Base-by-base conservation (phyloP, 2,113 vertebrate species). In the Rostratula benghalensis region DNA sequence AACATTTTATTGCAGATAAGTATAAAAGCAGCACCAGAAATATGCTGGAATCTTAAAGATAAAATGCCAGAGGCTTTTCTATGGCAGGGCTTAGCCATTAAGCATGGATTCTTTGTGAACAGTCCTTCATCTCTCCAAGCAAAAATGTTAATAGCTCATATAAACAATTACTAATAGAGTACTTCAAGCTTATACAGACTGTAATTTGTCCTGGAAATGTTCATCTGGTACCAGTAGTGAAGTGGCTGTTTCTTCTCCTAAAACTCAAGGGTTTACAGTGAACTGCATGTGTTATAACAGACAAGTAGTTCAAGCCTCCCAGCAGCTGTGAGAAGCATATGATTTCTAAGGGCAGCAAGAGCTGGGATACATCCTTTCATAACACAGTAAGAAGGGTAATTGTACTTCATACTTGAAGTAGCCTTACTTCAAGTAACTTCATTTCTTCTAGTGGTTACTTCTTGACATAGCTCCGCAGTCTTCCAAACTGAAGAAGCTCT, bases 21-120 rank as follows among this genome's bases (percentile, higher is more conserved):
- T 96, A 84, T 89, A 97, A 97, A 97, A 97, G 88, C 63, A 96
- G 83, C 48, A 74, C 33, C 30, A 78, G 54, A 97, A 97, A 86
- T 78, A 93, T 25, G 51, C 13, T 64, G 87, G 93, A 93, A 96
- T 96, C 84, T 93, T 91, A 60, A 81, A 94, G 95, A 96, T 77
- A 95, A 97, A 97, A 86, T 5, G 51, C 96, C 94, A 83, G 90
- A 81, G 76, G 93, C 77, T 96, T 87, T 96, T 93, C 65, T 83
- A 63, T 77, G 84, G 81, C 90, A 92, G 87, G 84, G 85, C 76
- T 92, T 93, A 91, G 80, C 73, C 0, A 5, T 86, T 97, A 93
- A 97, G 74, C 90, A 48, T 59, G 10, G 78, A 85, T 83, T 87
- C 67, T 90, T 92, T 53, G 76, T 93, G 57, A 94, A 83, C 30